These are phyloP conservation scores for Bolinopsis microptera DNA, from an alignment of 37 sponge, comb jelly and placozoan species.

Conservation along the genomic window DNA sequence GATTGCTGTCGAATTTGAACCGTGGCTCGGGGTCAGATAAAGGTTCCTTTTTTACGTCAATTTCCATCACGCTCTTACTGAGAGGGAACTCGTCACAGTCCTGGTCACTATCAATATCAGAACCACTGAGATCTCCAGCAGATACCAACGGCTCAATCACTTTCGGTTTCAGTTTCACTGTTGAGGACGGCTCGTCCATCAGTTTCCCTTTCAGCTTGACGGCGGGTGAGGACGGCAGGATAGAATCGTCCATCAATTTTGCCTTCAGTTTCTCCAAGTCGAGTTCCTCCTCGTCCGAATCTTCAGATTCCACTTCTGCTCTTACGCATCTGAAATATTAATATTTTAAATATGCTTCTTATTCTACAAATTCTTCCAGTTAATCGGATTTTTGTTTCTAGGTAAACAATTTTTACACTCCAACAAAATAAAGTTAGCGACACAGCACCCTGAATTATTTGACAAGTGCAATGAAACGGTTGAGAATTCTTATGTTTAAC, in stretches of 20 bases:
- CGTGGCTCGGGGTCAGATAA: not conserved
- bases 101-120: conserved; percentile 21
- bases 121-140: not conserved
- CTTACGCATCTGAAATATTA: not conserved
- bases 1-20: too few relatives aligned
- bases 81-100: not conserved
- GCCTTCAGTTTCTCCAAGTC: not conserved
- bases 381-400: too few relatives aligned
- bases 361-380: too few relatives aligned
- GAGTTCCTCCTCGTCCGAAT: conserved; percentile 25
- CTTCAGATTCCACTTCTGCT: not conserved
- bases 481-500: too few relatives aligned
- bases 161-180: not conserved
- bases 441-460: too few relatives aligned
- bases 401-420: too few relatives aligned
- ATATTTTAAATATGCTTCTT: too few relatives aligned
- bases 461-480: too few relatives aligned
- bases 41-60: not conserved
- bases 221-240: not conserved
- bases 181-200: not conserved
- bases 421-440: too few relatives aligned
- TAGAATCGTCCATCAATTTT: not conserved
- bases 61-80: not conserved
- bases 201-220: not conserved
- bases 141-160: not conserved